phyloP scores from a whole-genome alignment of 2,888 invertebrate genomes.

The Loripinus fragilis region DNA sequence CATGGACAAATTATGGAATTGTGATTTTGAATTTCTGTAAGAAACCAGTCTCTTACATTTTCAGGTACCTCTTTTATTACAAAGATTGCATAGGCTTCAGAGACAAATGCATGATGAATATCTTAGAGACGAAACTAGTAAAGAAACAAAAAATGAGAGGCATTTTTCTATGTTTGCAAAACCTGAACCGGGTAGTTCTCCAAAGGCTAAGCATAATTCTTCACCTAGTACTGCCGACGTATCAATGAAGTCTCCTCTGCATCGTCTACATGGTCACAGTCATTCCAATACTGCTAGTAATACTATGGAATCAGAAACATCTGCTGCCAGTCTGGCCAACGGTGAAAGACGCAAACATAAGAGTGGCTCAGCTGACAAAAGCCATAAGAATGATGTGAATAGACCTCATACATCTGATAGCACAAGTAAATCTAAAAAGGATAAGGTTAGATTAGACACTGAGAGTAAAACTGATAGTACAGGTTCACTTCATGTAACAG shows the following conservation, averaged over 20 bases:
- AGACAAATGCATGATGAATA: slow-evolving; percentile 82
- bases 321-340: too few relatives aligned
- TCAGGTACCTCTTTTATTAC: slow-evolving; percentile 91
- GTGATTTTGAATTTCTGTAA: too few relatives aligned
- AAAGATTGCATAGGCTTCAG: slow-evolving; percentile 91
- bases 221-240: neutral
- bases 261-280: neutral
- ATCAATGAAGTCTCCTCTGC: neutral
- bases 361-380: too few relatives aligned
- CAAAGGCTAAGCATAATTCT: neutral
- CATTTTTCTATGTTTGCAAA: slow-evolving; percentile 62
- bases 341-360: too few relatives aligned
- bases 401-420: too few relatives aligned
- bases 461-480: neutral
- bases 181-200: slow-evolving; percentile 4
- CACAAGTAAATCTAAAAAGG: too few relatives aligned
- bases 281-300: neutral
- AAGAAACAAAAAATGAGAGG: slow-evolving; percentile 31
- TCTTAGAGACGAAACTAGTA: slow-evolving; percentile 70
- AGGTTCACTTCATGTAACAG: neutral
- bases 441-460: too few relatives aligned
- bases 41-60: too few relatives aligned
- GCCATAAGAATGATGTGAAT: too few relatives aligned
- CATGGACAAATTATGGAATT: too few relatives aligned
- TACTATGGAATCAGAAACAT: neutral